A percentile compares a stretch with the other conserved stretches of the same genome.
phyloP scores from a whole-genome alignment of 2,888 invertebrate genomes.

The Scaptomyza flava region DNA sequence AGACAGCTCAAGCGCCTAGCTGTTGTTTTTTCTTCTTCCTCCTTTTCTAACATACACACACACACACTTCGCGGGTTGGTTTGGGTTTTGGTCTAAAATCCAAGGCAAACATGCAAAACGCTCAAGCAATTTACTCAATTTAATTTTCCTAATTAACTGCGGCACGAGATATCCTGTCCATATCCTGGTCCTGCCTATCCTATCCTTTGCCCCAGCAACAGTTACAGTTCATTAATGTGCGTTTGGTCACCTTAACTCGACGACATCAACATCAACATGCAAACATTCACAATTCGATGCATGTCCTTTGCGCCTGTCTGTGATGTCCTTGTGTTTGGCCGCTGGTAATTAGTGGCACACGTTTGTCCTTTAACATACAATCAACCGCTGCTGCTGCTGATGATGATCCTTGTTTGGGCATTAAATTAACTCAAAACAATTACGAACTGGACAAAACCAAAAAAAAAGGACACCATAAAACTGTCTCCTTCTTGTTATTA shows the following conservation, averaged over 20 bases:
- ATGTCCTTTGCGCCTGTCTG: slow-evolving; percentile 22
- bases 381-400: slow-evolving; percentile 55
- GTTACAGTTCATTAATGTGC: slow-evolving; percentile 54
- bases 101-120: slow-evolving; percentile 69
- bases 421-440: slow-evolving; percentile 81
- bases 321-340: slow-evolving; percentile 31
- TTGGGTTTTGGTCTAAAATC: neutral
- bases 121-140: slow-evolving; percentile 79
- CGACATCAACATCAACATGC: neutral
- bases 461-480: slow-evolving; percentile 16
- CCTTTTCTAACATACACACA: slow-evolving; percentile 31
- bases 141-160: slow-evolving; percentile 81
- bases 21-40: slow-evolving; percentile 11
- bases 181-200: slow-evolving; percentile 7
- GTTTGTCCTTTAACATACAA: slow-evolving; percentile 58
- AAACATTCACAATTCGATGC: neutral
- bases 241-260: slow-evolving; percentile 37
- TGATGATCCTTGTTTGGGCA: slow-evolving; percentile 66
- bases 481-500: slow-evolving; percentile 32
- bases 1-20: slow-evolving; percentile 32
- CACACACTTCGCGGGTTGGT: neutral
- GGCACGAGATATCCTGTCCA: slow-evolving; percentile 35
- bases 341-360: slow-evolving; percentile 77
- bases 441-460: slow-evolving; percentile 39
- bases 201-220: neutral